Evolutionary conservation across 2,888 invertebrate species (phyloP), one percentile per base, ranked within the genome.

Genomic region (Epirrhoe tristata): DNA sequence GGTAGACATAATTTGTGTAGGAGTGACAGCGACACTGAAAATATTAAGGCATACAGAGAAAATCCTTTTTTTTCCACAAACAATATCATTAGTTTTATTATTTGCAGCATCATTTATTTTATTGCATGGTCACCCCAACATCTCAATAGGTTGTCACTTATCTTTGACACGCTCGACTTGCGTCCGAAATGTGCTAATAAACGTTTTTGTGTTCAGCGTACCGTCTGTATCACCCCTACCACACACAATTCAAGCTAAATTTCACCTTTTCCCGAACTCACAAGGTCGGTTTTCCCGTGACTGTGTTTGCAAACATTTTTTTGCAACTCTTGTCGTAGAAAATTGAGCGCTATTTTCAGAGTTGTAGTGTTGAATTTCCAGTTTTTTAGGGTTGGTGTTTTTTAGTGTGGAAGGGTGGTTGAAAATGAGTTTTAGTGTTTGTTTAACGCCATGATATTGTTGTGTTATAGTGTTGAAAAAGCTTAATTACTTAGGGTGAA

Each of bases 71-170:
- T 8, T 39, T 8, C 10, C 8, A 10, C 39, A 39, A 43, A 43
- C 0, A 1, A 12, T 12, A 43, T 43, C 10, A 43, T 43, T 10
- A 43, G 12, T 43, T 5, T 43, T 5, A 12, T 43, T 5, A 12
- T 43, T 17, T 14, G 43, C 7, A 53, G n/a, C 1, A 52, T 51
- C 14, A 1, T 51, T 36, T 57, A 51, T 55, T 56, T 50, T 53
- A 56, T 31, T 17, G 16, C 46, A 73, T 77, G 65, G 72, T 72
- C 77, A 78, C 83, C 83, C 81, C 70, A 79, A 74, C 78, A 78
- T 81, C 86, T 86, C 86, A 83, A 86, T 87, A 81, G 88, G 85
- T 85, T 84, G 88, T 89, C 89, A 89, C 89, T 89, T 87, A 88
- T 84, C 88, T 78, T 80, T 71, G 79, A 78, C 85, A 86, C 89